Conservation (phyloP, 2,113 vertebrate species). For the Protobothrops flavoviridis region DNA sequence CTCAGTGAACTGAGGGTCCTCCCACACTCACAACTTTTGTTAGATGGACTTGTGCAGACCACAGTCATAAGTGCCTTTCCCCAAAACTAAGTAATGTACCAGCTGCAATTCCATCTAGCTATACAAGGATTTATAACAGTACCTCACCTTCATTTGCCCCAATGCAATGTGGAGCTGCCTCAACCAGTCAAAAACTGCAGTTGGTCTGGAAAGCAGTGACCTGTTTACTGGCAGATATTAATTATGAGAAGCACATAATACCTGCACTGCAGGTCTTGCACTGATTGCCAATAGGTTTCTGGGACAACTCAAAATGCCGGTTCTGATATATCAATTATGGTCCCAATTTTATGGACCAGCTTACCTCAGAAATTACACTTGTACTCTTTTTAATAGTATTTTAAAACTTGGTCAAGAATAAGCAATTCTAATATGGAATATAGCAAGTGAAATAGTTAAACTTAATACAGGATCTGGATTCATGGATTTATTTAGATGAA, state of each 20-base stretch:
- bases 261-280: not conserved
- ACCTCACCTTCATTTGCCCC: not conserved
- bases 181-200: not conserved
- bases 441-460: no score
- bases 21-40: not conserved
- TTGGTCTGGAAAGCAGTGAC: not conserved
- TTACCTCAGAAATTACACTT: not conserved
- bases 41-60: not conserved
- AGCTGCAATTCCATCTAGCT: not conserved
- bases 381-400: not conserved
- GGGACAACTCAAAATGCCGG: not conserved
- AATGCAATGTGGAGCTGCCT: not conserved
- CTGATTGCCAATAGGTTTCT: not conserved
- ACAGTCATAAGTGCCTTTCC: not conserved
- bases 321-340: not conserved
- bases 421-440: not conserved
- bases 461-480: no score
- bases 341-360: not conserved
- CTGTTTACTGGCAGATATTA: not conserved
- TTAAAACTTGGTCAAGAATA: not conserved
- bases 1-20: not conserved
- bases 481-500: no score
- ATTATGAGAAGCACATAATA: not conserved
- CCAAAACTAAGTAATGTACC: not conserved
- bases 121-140: not conserved